Percentiles rank a stretch among this genome's conserved stretches.
Conservation (phyloP, 2,113 vertebrate species). For the Alces alces region DNA sequence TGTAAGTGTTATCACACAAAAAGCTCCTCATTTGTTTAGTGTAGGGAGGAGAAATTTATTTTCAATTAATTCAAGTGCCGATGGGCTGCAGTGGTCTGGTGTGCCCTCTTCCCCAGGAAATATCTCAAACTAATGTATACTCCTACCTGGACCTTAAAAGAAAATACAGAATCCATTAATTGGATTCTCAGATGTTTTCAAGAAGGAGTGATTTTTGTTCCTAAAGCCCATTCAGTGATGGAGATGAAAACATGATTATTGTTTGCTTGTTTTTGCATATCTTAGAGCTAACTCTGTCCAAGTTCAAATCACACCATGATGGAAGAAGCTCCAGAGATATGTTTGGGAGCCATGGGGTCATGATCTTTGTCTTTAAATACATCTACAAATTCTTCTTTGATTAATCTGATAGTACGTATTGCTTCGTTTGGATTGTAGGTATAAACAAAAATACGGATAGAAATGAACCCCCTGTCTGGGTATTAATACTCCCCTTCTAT, state of each 20-base stretch:
- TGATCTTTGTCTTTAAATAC: neutral
- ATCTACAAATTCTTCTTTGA: neutral
- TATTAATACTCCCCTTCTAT: neutral
- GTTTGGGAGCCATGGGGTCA: neutral
- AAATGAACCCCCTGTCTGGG: neutral
- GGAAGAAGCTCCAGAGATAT: neutral
- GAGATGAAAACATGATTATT: neutral
- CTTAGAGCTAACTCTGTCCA: neutral
- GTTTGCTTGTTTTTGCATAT: neutral
- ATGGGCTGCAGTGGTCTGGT: constrained; percentile 49
- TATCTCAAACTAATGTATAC: neutral
- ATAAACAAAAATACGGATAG: neutral
- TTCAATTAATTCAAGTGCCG: constrained; percentile 60
- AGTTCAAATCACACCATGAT: neutral
- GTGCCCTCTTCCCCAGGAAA: constrained; percentile 4
- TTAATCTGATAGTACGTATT: constrained; percentile 1
- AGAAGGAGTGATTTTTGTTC: constrained; percentile 18
- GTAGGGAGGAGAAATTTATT: constrained; percentile 67
- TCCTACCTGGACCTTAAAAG: neutral
- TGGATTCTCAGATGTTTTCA: constrained; percentile 49
- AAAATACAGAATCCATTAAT: neutral
- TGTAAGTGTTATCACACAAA: constrained; percentile 66
- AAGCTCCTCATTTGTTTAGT: constrained; percentile 69
- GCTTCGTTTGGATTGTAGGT: neutral
- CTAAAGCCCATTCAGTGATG: neutral